Base-by-base conservation (phyloP, 64 coral and sea anemone species). In the Stichodactyla mertensii region DNA sequence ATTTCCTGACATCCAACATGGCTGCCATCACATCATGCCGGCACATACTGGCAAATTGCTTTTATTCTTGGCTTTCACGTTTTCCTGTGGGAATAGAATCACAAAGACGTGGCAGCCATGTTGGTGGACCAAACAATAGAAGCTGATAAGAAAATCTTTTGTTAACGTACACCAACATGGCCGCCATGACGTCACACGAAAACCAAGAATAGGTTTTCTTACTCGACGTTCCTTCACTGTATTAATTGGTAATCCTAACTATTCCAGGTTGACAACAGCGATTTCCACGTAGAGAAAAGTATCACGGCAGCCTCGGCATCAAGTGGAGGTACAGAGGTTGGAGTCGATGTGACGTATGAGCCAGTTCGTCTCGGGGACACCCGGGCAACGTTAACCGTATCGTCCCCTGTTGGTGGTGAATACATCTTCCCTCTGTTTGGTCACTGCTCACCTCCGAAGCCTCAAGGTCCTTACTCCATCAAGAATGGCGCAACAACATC, bases 361-460 rank as follows among this genome's bases (percentile, higher is more conserved):
- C 96, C 96, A 60, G 79, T 53, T 52, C 90, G 93, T 74, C 87
- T 99, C 5, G 96, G 96, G 5, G 93, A 99, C 77, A 85, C 96
- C 6, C 96, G 93, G 7, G 93, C 85, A 19, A 99, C 88, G 0
- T 66, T 99, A 14, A 94, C 87, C 5, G 88, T 95, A 8, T 22
- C 77, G 10, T 99, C 96, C 4, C 26, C 90, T 8, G 64, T 91
- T 16, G 96, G 96, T 6, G 96, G 96, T 57, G 96, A 99, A 77
- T 99, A 99, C 77, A 89, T 90, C 62, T 99, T 99, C 24, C 96
- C 96, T 16, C 82, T 99, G 67, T 99, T 95, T n/a, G 96, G 96
- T 64, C 93, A 95, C 82, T 94, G 93, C 60, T 83, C 88, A 0
- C 90, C 92, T 16, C 96, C 96, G 12, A 99, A 99, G 54, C 96